Evolutionary conservation across 2,797 vertebrate genomes (phyloP).

Genomic region (Perodicticus potto): DNA sequence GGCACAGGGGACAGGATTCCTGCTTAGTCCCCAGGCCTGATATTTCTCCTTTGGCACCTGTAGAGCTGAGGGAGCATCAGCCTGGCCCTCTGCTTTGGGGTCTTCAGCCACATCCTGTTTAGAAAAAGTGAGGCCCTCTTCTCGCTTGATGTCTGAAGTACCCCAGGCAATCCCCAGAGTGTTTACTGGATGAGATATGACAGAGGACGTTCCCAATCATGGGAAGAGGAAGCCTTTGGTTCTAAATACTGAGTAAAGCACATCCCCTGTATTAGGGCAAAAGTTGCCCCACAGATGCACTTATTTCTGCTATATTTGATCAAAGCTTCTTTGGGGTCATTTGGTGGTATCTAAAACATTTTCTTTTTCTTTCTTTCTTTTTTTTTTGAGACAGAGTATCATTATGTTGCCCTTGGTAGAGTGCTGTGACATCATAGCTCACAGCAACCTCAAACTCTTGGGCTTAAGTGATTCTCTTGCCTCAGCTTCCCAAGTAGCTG

Average conservation of each 20-base stretch:
- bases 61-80: background rate
- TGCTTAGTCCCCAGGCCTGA: background rate
- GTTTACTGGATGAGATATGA: background rate
- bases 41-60: background rate
- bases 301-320: background rate
- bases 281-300: fast-evolving
- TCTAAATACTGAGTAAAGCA: background rate
- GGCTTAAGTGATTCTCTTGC: too few relatives aligned
- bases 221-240: background rate
- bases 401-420: too few relatives aligned
- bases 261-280: background rate
- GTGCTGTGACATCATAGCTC: too few relatives aligned
- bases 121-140: background rate
- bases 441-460: too few relatives aligned
- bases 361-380: background rate
- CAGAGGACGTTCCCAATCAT: background rate
- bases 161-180: background rate
- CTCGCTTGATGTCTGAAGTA: background rate
- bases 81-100: background rate
- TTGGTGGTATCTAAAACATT: background rate
- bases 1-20: background rate
- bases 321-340: background rate
- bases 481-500: too few relatives aligned
- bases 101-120: background rate
- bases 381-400: background rate